Conservation (phyloP, 2,888 invertebrate species). For the Rhorus exstirpatorius region DNA sequence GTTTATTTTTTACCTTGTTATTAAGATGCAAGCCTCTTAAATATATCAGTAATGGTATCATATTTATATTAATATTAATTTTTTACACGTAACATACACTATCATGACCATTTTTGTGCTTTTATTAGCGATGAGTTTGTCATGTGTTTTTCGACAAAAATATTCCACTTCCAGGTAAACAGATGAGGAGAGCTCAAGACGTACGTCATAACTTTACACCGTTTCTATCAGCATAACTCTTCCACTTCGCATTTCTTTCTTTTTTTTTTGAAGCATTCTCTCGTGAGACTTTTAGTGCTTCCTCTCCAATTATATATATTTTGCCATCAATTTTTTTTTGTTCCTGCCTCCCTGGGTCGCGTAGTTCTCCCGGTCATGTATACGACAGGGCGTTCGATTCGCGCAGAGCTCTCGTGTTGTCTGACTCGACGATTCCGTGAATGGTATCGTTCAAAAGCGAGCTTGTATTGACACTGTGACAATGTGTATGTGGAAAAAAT, state of each 20-base stretch:
- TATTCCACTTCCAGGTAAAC: constrained; percentile 32
- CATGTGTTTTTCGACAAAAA: constrained; percentile 23
- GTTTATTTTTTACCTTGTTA: no score
- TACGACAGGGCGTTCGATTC: constrained; percentile 24
- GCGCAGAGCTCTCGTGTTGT: constrained; percentile 29
- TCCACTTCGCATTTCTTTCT: not conserved
- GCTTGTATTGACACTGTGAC: constrained; percentile 15
- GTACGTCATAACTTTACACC: constrained; percentile 8
- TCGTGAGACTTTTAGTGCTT: constrained; percentile 18
- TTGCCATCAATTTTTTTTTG: constrained; percentile 4
- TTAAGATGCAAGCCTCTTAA: no score
- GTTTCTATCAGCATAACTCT: not conserved
- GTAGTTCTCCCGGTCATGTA: constrained; percentile 25
- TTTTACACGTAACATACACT: not conserved
- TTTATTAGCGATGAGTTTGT: constrained; percentile 26
- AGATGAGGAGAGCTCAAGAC: constrained; percentile 2
- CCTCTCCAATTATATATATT: constrained; percentile 17
- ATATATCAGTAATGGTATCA: no score
- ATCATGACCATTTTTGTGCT: constrained; percentile 4
- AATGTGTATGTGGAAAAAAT: constrained; percentile 47
- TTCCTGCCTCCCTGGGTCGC: constrained; percentile 21
- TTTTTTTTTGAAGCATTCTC: constrained; percentile 5
- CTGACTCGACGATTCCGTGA: constrained; percentile 50
- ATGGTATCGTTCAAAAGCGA: constrained; percentile 45
- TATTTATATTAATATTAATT: no score